Base-by-base conservation (phyloP, 1,140 invertebrate species). In the Heliconius hewitsoni region DNA sequence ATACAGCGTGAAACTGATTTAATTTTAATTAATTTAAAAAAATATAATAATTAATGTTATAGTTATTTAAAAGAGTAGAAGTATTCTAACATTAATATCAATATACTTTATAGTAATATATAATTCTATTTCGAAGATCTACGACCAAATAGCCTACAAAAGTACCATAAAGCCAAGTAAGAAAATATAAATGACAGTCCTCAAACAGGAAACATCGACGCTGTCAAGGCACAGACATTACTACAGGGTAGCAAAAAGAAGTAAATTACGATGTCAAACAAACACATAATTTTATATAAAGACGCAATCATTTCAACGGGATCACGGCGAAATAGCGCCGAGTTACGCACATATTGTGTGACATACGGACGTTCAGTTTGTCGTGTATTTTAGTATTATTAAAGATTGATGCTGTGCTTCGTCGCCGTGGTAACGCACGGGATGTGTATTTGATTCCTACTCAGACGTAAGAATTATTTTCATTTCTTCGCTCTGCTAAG, bases 251-350 rank as follows among this genome's bases (percentile, higher is more conserved):
- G 79, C 73, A 80, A 80, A 80, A 84, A 83, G 82, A 83, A 80
- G 81, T 83, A 86, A 86, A 83, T 84, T 85, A 86, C 82, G 77
- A 83, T 87, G 82, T 86, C 83, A 87, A 87, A 90, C 87, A 89
- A 89, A 90, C 88, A 72, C 71, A 91, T 91, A 87, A 90, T 88
- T 92, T 88, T 85, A 88, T 91, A 85, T 91, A 90, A 91, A 42
- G 71, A 90, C 82, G 89, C 88, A 87, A 92, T 92, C 90, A 91
- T 89, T 91, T 88, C 87, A 78, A 86, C 85, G 85, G 84, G 86
- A 91, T 91, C 89, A 84, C 83, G 77, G 74, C 78, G 79, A 78
- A 88, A 88, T 90, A 86, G 89, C 83, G 84, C 75, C 76, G 84
- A 87, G 86, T 84, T 91, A 90, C 90, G 91, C 88, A 89, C 87